Evolutionary conservation across 2,797 vertebrate genomes (phyloP), one percentile per base, ranked within the genome.

Genomic region (Hippopotamyrus pictus): DNA sequence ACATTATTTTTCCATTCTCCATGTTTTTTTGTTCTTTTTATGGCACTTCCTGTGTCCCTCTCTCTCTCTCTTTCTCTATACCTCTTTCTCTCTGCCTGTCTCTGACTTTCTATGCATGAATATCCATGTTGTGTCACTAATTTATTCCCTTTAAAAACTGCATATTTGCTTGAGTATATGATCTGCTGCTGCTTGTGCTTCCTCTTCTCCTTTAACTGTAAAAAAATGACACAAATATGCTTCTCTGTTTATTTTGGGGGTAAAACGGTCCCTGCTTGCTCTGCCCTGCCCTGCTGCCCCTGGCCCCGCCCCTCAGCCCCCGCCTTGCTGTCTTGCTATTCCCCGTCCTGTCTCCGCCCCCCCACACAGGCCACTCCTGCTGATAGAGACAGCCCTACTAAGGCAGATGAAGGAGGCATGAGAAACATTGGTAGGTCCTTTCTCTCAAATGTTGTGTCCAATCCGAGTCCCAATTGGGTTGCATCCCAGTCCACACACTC

Each of bases 281-380:
- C 94, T 95, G 94, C 95, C 94, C 95, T 94, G 94, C 95, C 95
- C 94, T 94, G 93, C 95, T 94, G 89, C 90, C 95, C 95, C 95
- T 95, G 95, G 41, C 82, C 88, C 59, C 4, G 33, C 44, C 54
- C 95, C 88, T 95, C 95, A 97, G 97, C 97, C 95, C 96, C 96
- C 90, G 95, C 96, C 95, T 97, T 97, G 95, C 95, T 97, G 95
- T 96, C 95, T 95, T 97, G 93, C 94, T 95, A 97, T 94, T 96
- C 97, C 94, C 96, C 96, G 95, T 92, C 97, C 95, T 97, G 94
- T 97, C 96, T 97, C 95, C 96, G 95, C 95, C 96, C 96, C 95
- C 96, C 97, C 96, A 96, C 97, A 94, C 98, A 98, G 97, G 97
- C 97, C 95, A 95, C 96, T 93, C 96, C 95, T 96, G 95, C 95